These are phyloP conservation scores for Taurulus bubalis DNA, from an alignment of 2,113 vertebrate species.

Conservation along the genomic window DNA sequence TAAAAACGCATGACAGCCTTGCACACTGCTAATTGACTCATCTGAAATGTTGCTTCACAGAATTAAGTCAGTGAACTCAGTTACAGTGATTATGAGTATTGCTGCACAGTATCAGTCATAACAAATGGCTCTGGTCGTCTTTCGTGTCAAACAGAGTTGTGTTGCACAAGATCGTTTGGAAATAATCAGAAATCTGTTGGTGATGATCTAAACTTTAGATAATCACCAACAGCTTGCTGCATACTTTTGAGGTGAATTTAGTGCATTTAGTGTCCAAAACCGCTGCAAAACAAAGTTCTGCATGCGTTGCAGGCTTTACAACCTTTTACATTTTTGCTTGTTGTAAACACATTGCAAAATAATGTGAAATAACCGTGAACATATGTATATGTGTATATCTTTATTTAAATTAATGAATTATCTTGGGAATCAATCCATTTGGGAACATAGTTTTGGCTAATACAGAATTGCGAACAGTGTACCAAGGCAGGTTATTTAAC, in stretches of 20 bases:
- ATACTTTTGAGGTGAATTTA: background rate
- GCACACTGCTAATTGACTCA: constrained; percentile 62
- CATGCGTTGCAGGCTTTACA: background rate
- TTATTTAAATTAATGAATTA: background rate
- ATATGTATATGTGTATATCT: background rate
- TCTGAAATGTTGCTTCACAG: constrained; percentile 44
- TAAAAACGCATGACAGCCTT: constrained; percentile 52
- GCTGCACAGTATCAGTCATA: constrained; percentile 7
- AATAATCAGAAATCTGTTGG: too few species aligned
- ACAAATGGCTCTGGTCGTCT: constrained; percentile 9
- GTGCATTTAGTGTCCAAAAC: background rate
- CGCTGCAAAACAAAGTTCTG: constrained; percentile 6
- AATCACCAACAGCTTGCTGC: constrained; percentile 4
- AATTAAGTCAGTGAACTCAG: constrained; percentile 55
- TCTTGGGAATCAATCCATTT: background rate
- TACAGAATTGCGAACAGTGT: background rate
- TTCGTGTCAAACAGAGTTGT: background rate
- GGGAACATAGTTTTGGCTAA: background rate
- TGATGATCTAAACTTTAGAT: background rate
- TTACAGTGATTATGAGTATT: constrained; percentile 31
- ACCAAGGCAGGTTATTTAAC: background rate
- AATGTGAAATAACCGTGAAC: background rate
- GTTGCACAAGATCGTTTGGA: too few species aligned
- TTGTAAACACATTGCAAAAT: background rate
- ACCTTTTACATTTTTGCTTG: background rate